These are phyloP conservation scores for Colaptes auratus DNA, from an alignment of 2,113 vertebrate species.

Conservation along the genomic window DNA sequence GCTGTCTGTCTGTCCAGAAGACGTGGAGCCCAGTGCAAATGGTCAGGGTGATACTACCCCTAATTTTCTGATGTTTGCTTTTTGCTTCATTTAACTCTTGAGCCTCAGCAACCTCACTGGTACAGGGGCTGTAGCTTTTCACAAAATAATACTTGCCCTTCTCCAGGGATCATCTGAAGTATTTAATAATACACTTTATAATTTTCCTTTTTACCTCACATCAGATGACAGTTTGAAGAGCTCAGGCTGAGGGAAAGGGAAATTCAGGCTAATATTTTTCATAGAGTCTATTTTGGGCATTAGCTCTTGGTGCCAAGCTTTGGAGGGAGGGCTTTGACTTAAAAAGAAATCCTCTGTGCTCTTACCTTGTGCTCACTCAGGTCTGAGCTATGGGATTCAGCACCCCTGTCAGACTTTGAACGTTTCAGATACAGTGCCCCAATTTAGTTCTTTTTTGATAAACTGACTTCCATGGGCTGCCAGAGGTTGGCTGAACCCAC, in stretches of 20 bases:
- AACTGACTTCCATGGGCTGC: not conserved
- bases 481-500: not conserved
- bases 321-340: slow-evolving; percentile 33
- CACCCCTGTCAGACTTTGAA: slow-evolving; percentile 8
- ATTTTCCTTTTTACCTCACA: slow-evolving; percentile 16
- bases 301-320: slow-evolving; percentile 34
- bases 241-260: slow-evolving; percentile 24
- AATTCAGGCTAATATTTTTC: slow-evolving; percentile 55
- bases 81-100: not conserved
- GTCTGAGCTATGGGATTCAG: not conserved
- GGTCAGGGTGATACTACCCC: not conserved
- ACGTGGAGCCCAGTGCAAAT: slow-evolving; percentile 14
- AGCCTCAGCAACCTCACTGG: not conserved
- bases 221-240: slow-evolving; percentile 35
- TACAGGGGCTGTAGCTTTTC: not conserved
- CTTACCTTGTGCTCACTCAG: not conserved
- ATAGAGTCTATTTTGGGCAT: slow-evolving; percentile 46
- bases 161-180: not conserved
- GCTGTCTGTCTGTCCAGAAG: not conserved
- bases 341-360: slow-evolving; percentile 1
- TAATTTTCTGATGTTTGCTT: slow-evolving; percentile 16
- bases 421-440: not conserved
- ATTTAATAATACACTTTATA: slow-evolving; percentile 9
- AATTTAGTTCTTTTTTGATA: not conserved
- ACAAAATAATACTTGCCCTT: not conserved